Conservation (phyloP, 1,140 invertebrate genomes). For the Tetraneura akinire region DNA sequence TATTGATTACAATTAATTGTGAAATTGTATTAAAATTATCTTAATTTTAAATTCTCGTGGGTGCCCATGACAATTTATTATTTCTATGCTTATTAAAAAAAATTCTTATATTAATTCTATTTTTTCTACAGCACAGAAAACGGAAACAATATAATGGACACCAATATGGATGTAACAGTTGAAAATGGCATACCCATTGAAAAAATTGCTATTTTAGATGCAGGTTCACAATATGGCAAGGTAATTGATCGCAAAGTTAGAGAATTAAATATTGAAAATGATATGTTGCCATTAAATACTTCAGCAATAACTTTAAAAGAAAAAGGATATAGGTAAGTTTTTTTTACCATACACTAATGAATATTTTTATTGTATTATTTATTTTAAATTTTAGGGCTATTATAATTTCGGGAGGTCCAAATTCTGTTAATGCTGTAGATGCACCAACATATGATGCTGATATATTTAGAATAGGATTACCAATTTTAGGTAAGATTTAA, state of each 20-base stretch:
- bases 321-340: slow-evolving; percentile 78
- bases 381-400: slow-evolving; percentile 71
- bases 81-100: neutral
- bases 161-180: slow-evolving; percentile 28
- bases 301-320: slow-evolving; percentile 85
- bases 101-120: neutral
- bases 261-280: slow-evolving; percentile 89
- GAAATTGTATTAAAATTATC: too few species aligned
- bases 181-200: slow-evolving; percentile 60
- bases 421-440: slow-evolving; percentile 94
- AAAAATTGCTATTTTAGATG: slow-evolving; percentile 92
- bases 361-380: neutral
- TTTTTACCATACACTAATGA: slow-evolving; percentile 2
- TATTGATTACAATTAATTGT: too few species aligned
- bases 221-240: slow-evolving; percentile 98
- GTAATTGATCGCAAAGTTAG: slow-evolving; percentile 87
- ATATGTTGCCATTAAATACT: slow-evolving; percentile 92
- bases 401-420: slow-evolving; percentile 97
- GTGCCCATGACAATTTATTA: too few species aligned
- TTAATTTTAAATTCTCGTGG: too few species aligned
- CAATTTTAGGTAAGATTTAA: slow-evolving; percentile 82
- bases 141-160: slow-evolving; percentile 39
- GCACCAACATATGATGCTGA: slow-evolving; percentile 92
- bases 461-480: slow-evolving; percentile 93
- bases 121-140: slow-evolving; percentile 33